phyloP scores from a whole-genome alignment of 2,888 invertebrate genomes.

The Mythimna lalbum region DNA sequence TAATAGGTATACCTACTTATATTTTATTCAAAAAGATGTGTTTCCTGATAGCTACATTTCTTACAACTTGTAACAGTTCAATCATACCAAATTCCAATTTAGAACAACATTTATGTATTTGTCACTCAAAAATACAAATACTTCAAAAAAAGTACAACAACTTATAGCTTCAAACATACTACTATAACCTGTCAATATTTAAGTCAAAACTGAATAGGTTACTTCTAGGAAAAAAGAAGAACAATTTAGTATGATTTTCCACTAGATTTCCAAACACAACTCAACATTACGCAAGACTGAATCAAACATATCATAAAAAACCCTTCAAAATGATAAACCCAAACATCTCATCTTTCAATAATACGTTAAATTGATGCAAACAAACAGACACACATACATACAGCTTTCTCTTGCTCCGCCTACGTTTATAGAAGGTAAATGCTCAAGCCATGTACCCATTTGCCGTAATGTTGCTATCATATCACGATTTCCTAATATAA shows the following conservation, averaged over 20 bases:
- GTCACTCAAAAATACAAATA: conserved; percentile 84
- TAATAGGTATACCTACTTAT: too few relatives aligned
- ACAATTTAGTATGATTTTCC: too few relatives aligned
- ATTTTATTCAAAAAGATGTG: too few relatives aligned
- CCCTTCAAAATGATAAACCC: conserved; percentile 17
- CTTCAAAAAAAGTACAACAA: conserved; percentile 82
- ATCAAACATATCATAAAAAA: conserved; percentile 14
- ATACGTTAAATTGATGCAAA: conserved; percentile 59
- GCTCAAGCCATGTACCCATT: conserved; percentile 68
- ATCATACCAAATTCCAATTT: conserved; percentile 87
- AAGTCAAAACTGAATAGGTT: too few relatives aligned
- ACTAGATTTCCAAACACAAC: not conserved
- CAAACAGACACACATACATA: conserved; percentile 47
- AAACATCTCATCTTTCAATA: conserved; percentile 55
- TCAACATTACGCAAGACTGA: conserved; percentile 19
- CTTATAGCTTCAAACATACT: conserved; percentile 77
- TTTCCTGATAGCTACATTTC: conserved; percentile 78
- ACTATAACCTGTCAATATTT: not conserved
- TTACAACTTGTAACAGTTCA: conserved; percentile 88
- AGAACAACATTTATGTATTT: conserved; percentile 68
- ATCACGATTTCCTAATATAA: conserved; percentile 69
- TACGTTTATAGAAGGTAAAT: conserved; percentile 59
- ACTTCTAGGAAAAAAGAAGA: too few relatives aligned
- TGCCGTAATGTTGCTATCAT: conserved; percentile 70
- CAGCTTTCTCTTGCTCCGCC: conserved; percentile 53